Conservation (phyloP, 1,140 invertebrate species). For the Hesperophylax magnus region DNA sequence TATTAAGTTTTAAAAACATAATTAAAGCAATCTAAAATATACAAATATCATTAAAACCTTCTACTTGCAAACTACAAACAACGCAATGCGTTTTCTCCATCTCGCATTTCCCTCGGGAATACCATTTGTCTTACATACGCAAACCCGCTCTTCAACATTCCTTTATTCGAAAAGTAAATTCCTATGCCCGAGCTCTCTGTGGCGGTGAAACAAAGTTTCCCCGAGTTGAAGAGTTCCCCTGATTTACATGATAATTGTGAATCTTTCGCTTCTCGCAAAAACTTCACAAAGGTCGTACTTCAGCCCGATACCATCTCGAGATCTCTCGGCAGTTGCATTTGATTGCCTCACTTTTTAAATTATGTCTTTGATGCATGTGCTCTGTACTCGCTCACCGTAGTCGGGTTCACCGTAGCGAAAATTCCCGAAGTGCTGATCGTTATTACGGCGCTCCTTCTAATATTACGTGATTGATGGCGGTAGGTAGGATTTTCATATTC, state of each 20-base stretch:
- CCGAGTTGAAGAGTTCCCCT: constrained; percentile 33
- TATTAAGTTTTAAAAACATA: no score
- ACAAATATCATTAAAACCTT: no score
- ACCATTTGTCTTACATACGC: constrained; percentile 23
- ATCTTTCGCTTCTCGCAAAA: constrained; percentile 23
- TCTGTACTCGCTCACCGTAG: no score
- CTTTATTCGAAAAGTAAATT: constrained; percentile 39
- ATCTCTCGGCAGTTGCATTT: constrained; percentile 27
- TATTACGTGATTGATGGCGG: no score
- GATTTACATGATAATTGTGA: constrained; percentile 44
- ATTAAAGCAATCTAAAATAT: no score
- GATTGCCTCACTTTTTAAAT: constrained; percentile 19
- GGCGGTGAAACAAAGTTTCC: constrained; percentile 36
- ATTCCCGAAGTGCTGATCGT: no score
- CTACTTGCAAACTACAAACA: background rate
- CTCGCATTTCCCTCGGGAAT: constrained; percentile 17
- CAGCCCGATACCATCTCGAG: constrained; percentile 11
- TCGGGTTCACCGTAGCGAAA: no score
- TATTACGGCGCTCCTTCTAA: no score
- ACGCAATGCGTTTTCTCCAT: constrained; percentile 10
- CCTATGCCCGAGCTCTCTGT: constrained; percentile 13
- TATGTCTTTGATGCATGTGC: constrained; percentile 29
- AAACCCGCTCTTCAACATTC: constrained; percentile 21
- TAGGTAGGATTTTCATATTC: no score
- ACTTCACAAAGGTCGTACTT: constrained; percentile 31